Percentiles rank a stretch among this genome's conserved stretches.
phyloP scores from a whole-genome alignment of 2,113 vertebrate genomes.

The Deroptyus accipitrinus region DNA sequence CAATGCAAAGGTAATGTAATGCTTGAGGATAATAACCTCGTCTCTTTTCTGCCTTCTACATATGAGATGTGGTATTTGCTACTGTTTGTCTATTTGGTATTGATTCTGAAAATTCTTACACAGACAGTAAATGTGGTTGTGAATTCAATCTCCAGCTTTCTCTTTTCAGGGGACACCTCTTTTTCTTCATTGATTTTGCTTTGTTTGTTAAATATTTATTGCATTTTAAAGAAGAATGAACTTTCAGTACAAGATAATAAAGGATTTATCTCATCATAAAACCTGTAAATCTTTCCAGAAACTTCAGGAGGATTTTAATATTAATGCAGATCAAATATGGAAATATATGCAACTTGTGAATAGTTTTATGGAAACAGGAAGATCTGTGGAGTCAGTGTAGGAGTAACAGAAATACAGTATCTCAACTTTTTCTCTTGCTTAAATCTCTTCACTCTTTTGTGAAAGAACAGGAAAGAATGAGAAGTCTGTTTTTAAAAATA shows the following conservation, averaged over 20 bases:
- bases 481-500: neutral
- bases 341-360: slow-evolving; percentile 47
- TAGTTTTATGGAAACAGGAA: slow-evolving; percentile 44
- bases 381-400: neutral
- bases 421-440: neutral
- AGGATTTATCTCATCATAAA: slow-evolving; percentile 59
- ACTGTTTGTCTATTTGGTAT: neutral
- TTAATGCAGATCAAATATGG: slow-evolving; percentile 57
- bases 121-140: neutral
- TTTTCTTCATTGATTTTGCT: slow-evolving; percentile 10
- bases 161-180: neutral
- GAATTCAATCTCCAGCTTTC: neutral
- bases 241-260: slow-evolving; percentile 55
- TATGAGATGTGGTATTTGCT: neutral
- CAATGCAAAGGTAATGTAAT: neutral
- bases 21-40: neutral
- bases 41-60: neutral
- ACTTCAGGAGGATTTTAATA: slow-evolving; percentile 55
- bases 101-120: neutral
- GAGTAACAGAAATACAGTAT: neutral
- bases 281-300: slow-evolving; percentile 63
- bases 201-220: slow-evolving; percentile 59
- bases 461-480: neutral
- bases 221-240: slow-evolving; percentile 36
- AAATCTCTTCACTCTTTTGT: slow-evolving; percentile 12